Evolutionary conservation across 2,888 invertebrate genomes (phyloP), one percentile per base, ranked within the genome.

Genomic region (Himalopsyche anomala): DNA sequence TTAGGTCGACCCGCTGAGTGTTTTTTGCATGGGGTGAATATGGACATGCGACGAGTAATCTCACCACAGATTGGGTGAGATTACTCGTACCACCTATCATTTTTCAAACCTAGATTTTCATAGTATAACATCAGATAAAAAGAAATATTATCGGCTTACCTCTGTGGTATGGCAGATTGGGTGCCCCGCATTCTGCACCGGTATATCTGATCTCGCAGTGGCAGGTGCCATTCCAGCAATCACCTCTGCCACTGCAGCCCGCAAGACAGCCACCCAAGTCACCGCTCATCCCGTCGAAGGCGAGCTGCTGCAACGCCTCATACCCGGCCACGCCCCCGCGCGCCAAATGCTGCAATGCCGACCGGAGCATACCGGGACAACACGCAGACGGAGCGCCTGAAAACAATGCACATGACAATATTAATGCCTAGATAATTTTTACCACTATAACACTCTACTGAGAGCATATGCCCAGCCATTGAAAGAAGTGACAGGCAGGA

Each of bases 151-250:
- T 51, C 2, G 12, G 74, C 90, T 90, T 87, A 91, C 94, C 93
- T 45, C 94, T 94, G 90, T 95, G 97, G 90, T 98, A 98, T 51
- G 96, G 96, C 89, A 97, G 91, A 92, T 98, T 98, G 88, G 96
- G 97, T 45, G 96, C 95, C 87, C 96, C 95, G 91, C 98, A 97
- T 90, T 96, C 95, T 87, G 96, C 95, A 12, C 98, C 98, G 87
- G 97, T 94, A 91, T 96, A 98, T 85, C 95, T 94, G 89, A 98
- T 98, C 94, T 98, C 97, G 92, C 98, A 98, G 89, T 97, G 94
- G 91, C 98, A 98, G 84, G 97, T 97, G 89, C 98, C 98, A 91
- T 98, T 97, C 91, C 96, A 95, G 92, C 98, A 98, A 92, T 98
- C 98, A 36, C 98, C 98, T 88, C 97, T 96, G 88, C 97, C 97